Percentiles rank a stretch among this genome's conserved stretches.
Evolutionary conservation across 2,888 invertebrate genomes (phyloP).

Genomic region (Stomorhina lunata): DNA sequence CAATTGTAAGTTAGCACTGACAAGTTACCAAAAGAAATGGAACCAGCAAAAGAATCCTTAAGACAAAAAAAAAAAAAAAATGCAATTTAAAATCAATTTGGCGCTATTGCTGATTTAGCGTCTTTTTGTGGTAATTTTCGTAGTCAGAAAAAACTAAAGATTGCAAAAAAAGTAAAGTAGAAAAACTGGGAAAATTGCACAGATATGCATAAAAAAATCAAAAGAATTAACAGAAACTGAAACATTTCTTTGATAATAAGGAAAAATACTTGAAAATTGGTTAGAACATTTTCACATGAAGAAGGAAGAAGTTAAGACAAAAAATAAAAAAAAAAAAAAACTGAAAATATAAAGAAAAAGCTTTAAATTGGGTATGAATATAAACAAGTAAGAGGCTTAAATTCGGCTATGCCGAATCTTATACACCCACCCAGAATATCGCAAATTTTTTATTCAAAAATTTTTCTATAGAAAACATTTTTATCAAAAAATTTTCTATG

Average conservation of each 20-base stretch:
- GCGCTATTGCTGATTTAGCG: slow-evolving; percentile 67
- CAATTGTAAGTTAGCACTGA: slow-evolving; percentile 29
- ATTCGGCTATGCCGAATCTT: neutral
- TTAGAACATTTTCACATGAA: slow-evolving; percentile 34
- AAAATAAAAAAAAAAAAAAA: slow-evolving; percentile 21
- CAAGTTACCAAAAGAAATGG: slow-evolving; percentile 46
- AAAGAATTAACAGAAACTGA: slow-evolving; percentile 26
- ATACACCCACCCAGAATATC: no score
- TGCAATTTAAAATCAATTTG: slow-evolving; percentile 67
- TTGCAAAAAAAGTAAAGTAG: slow-evolving; percentile 1
- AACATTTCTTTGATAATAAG: slow-evolving; percentile 50
- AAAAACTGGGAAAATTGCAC: slow-evolving; percentile 38
- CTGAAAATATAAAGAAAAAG: neutral
- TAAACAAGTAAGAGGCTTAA: neutral
- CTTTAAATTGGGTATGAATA: slow-evolving; percentile 1
- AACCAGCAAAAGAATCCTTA: slow-evolving; percentile 32
- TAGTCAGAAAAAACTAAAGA: neutral
- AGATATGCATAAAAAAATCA: slow-evolving; percentile 20
- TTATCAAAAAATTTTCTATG: no score
- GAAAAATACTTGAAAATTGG: slow-evolving; percentile 57
- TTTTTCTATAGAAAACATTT: no score
- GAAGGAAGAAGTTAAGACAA: slow-evolving; percentile 26
- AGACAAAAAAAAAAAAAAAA: slow-evolving; percentile 10
- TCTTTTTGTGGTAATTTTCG: slow-evolving; percentile 65
- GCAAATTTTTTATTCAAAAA: no score